Evolutionary conservation across 2,797 vertebrate species (phyloP), one percentile per base, ranked within the genome.

Genomic region (Poecile montanus): DNA sequence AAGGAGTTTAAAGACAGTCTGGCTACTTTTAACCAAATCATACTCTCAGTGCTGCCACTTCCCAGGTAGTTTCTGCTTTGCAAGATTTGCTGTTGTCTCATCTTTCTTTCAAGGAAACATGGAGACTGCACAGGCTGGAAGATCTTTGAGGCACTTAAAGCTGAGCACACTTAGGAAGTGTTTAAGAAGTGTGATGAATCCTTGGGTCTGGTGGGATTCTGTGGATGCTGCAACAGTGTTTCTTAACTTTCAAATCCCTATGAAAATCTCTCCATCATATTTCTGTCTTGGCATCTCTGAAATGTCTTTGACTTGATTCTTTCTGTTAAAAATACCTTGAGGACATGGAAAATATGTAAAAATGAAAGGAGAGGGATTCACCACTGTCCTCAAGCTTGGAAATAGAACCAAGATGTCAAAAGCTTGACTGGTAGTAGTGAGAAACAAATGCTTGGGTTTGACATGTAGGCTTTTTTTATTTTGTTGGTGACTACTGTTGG

Each of bases 141-240:
- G 75, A 51, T 65, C 58, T 89, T 34, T 56, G 51, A 66, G 80
- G 36, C 79, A 42, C 18, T 67, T 91, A 13, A 63, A 61, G 38
- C 47, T 77, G 38, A 82, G 38, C 26, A 5, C 0, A 2, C 36
- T 87, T 74, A 72, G 34, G 44, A 84, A 50, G 57, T 40, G 9
- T 34, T 86, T 38, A 42, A 62, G 51, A 44, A 91, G 25, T 29
- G 30, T 7, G 4, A 14, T 80, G 71, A 68, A 62, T 88, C 65
- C 62, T 80, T 72, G 29, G 29, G 40, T 83, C 86, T 92, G 65
- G 27, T 94, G 86, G 84, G 60, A 83, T 85, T 80, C 44, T 92
- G 38, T 92, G 45, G 45, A 27, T 85, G 66, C 54, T 78, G n/a
- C 56, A 44, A 1, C 15, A 76, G n/a, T 21, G n/a, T 83, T 87